Percentiles rank a stretch among this genome's conserved stretches.
phyloP scores from a whole-genome alignment of 2,113 vertebrate species.

The human (Homo sapiens) region DNA sequence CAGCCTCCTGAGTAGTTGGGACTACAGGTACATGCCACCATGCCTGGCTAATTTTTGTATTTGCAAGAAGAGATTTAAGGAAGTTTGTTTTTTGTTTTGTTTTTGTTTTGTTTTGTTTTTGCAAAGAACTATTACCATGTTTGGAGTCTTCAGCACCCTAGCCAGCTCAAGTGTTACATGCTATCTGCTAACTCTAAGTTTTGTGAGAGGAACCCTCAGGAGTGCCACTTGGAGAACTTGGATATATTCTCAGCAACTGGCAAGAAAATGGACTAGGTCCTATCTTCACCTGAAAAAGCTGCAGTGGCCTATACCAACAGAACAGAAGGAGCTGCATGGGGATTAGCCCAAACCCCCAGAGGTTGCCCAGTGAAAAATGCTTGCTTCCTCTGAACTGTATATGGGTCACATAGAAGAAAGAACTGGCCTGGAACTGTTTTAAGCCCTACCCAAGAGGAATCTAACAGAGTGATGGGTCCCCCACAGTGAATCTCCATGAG shows the following conservation, averaged over 20 bases:
- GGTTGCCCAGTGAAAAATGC: background rate
- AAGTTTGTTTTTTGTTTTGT: background rate
- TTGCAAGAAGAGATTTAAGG: background rate
- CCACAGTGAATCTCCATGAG: background rate
- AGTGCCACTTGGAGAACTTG: background rate
- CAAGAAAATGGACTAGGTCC: background rate
- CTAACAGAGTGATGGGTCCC: background rate
- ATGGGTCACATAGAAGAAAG: background rate
- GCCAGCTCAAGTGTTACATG: no score
- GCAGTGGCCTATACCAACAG: background rate
- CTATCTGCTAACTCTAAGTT: background rate
- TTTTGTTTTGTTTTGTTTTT: no score
- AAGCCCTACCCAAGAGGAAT: background rate
- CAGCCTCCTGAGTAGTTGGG: no score
- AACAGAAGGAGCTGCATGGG: background rate
- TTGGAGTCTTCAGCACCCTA: background rate
- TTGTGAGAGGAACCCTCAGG: background rate
- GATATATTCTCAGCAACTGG: background rate
- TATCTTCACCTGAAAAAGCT: background rate
- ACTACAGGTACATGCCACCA: no score
- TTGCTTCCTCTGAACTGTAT: background rate
- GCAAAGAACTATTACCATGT: background rate
- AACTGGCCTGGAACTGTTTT: background rate
- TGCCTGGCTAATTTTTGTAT: no score
- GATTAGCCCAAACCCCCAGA: background rate